Evolutionary conservation across 2,797 vertebrate species (phyloP).

Genomic region (Galagoides demidoff): DNA sequence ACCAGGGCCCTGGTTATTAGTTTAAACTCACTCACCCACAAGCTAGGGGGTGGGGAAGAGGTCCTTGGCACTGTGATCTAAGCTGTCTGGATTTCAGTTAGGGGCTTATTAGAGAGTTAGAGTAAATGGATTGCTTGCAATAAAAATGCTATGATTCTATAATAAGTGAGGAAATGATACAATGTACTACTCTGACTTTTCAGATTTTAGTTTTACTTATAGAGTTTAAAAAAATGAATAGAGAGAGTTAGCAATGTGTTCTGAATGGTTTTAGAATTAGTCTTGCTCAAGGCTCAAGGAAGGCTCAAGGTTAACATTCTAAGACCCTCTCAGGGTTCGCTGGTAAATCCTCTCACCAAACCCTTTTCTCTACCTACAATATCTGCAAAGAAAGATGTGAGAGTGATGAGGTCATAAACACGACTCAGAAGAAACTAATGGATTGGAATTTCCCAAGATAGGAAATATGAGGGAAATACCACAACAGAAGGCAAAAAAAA

Average conservation of each 20-base stretch:
- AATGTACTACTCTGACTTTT: not conserved
- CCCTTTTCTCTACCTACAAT: not conserved
- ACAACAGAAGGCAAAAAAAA: not conserved
- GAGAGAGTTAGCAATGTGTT: not conserved
- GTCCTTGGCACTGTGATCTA: not conserved
- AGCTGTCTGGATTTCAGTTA: not conserved
- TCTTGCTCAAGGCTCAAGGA: not conserved
- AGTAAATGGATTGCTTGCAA: not conserved
- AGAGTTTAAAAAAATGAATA: not conserved
- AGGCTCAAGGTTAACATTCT: not conserved
- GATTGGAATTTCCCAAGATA: not conserved
- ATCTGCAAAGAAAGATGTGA: not conserved
- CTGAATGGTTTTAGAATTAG: not conserved
- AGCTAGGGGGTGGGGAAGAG: not conserved
- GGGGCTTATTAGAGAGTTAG: not conserved
- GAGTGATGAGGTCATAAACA: not conserved
- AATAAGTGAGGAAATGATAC: not conserved
- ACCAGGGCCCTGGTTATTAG: not conserved
- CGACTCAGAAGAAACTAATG: slow-evolving; percentile 26
- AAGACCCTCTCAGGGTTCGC: not conserved
- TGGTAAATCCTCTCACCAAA: not conserved
- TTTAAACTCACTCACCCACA: not conserved
- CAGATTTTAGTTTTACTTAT: not conserved
- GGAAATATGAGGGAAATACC: not conserved
- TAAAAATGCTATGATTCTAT: not conserved